A percentile compares a stretch with the other conserved stretches of the same genome.
Evolutionary conservation across 2,797 vertebrate species (phyloP).

Genomic region (Cephalopachus bancanus): DNA sequence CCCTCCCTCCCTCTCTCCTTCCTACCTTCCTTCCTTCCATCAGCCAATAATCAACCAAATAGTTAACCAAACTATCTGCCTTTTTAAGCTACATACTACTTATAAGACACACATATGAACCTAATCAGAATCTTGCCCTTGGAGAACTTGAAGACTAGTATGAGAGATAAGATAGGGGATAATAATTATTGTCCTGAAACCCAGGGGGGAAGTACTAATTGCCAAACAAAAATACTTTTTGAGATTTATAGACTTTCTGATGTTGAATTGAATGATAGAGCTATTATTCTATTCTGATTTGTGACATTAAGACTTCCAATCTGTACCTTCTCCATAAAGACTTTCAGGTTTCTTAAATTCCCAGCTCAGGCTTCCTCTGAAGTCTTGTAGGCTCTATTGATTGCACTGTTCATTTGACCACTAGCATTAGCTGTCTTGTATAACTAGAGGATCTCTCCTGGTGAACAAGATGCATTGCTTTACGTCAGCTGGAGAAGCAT

Average conservation of each 20-base stretch:
- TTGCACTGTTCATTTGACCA: background rate
- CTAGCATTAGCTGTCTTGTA: background rate
- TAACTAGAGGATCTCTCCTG: background rate
- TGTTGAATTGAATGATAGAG: background rate
- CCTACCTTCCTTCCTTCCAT: background rate
- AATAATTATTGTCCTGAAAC: constrained; percentile 44
- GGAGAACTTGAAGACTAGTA: constrained; percentile 21
- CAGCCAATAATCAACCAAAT: background rate
- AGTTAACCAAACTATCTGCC: background rate
- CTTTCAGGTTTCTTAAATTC: background rate
- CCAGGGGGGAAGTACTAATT: background rate
- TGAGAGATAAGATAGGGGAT: background rate
- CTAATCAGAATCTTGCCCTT: constrained; percentile 38
- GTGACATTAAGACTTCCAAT: constrained; percentile 13
- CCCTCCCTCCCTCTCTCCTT: background rate
- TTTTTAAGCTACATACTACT: background rate
- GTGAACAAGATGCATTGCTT: background rate
- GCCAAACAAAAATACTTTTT: background rate
- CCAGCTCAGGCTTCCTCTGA: background rate
- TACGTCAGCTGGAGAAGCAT: background rate
- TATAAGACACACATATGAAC: background rate
- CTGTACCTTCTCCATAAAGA: background rate
- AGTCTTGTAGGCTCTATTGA: background rate
- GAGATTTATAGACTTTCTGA: background rate
- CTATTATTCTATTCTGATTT: constrained; percentile 41